These are phyloP conservation scores for Drosophila birchii DNA, from an alignment of 2,888 invertebrate species.

Conservation along the genomic window DNA sequence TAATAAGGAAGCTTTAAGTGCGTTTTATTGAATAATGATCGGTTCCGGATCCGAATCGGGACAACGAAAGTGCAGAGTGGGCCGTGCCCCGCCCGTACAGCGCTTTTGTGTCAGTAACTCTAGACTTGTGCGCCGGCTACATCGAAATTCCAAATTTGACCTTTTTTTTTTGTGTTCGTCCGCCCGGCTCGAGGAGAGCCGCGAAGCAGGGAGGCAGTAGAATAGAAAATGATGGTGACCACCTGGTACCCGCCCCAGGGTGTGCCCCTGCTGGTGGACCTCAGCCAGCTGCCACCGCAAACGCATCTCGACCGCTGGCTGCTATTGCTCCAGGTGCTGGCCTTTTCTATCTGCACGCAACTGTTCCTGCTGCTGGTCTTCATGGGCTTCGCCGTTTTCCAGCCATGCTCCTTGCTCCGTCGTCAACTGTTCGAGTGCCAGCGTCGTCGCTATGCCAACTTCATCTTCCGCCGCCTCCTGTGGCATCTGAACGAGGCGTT, in stretches of 20 bases:
- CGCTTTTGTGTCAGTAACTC: not conserved
- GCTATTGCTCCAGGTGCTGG: slow-evolving; percentile 39
- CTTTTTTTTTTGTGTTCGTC: not conserved
- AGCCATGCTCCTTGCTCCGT: slow-evolving; percentile 27
- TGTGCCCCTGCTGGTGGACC: not conserved
- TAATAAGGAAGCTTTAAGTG: not conserved
- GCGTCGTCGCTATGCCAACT: slow-evolving; percentile 49
- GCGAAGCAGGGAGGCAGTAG: not conserved
- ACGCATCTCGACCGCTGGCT: slow-evolving; percentile 1
- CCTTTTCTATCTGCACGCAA: slow-evolving; percentile 39
- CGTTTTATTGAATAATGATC: not conserved
- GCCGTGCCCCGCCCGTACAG: not conserved
- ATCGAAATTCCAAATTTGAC: slow-evolving; percentile 17
- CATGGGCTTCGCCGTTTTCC: slow-evolving; percentile 29
- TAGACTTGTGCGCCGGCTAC: not conserved
- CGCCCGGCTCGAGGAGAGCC: not conserved
- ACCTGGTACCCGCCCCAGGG: slow-evolving; percentile 2
- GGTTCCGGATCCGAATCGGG: not conserved
- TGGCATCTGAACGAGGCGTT: slow-evolving; percentile 48
- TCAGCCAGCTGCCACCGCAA: not conserved
- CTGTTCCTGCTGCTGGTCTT: slow-evolving; percentile 43
- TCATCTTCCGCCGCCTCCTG: slow-evolving; percentile 58
- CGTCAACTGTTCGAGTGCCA: slow-evolving; percentile 32
- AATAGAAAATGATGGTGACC: not conserved
- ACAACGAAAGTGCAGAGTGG: not conserved